Evolutionary conservation across 2,113 vertebrate species (phyloP), one percentile per base, ranked within the genome.

Genomic region (Turnix velox): DNA sequence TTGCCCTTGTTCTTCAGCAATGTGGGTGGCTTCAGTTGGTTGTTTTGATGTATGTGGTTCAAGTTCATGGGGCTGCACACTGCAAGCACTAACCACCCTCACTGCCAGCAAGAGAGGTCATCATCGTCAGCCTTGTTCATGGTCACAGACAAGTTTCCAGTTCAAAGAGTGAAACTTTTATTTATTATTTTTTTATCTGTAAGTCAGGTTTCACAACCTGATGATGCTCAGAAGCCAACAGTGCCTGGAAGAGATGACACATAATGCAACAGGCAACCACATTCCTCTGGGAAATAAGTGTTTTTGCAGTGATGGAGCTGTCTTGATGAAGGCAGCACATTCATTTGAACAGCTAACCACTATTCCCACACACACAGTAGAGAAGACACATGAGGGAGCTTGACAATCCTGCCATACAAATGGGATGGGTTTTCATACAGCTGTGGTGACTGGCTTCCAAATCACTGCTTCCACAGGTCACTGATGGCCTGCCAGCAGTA

Each of bases 271-370:
- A 76, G 72, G 72, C 3, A 0, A 51, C 51, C 14, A 5, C 78
- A 61, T 62, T 78, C 72, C 49, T 93, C 40, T 71, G 54, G 39
- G 72, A 96, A 93, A 93, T 88, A 92, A 94, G 85, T 51, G 40
- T 66, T 67, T 51, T 91, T 76, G 52, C 45, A 61, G 37, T 14
- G 45, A 37, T 20, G 33, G 18, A 69, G 45, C 42, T 57, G 28
- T 61, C 72, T 33, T 14, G 58, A 24, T n/a, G 78, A 71, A 87
- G 48, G 62, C 61, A 88, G 33, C 61, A 79, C 68, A 78, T n/a
- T 31, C n/a, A 28, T 46, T 24, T 65, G 57, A 73, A 71, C 33
- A 71, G n/a, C 59, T 55, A 63, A 35, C 28, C 20, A 14, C 49
- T 46, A 62, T 28, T 17, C 59, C 6, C 35, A 1, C 39, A 12